These are phyloP conservation scores for Limnephilus lunatus DNA, from an alignment of 2,888 invertebrate genomes.

Conservation along the genomic window DNA sequence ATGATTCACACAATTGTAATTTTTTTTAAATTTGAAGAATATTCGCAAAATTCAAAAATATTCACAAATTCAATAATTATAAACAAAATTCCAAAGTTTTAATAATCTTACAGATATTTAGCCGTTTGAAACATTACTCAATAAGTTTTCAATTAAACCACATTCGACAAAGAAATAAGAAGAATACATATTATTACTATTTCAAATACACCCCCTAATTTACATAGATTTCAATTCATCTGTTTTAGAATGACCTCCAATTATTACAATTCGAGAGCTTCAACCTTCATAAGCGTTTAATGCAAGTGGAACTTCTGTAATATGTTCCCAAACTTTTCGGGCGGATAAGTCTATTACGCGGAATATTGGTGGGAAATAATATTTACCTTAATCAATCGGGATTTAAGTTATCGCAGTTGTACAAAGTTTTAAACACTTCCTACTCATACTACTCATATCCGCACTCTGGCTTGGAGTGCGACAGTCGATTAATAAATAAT, in stretches of 20 bases:
- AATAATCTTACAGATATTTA: not conserved
- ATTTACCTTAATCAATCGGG: conserved; percentile 2
- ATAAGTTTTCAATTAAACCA: too few relatives aligned
- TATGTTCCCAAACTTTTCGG: not conserved
- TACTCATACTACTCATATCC: not conserved
- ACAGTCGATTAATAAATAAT: not conserved
- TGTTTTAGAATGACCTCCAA: not conserved
- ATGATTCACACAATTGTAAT: too few relatives aligned
- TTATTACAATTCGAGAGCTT: not conserved
- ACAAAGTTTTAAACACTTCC: not conserved
- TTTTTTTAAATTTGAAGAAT: too few relatives aligned
- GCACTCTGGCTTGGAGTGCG: not conserved
- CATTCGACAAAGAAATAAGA: too few relatives aligned
- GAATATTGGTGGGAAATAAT: not conserved
- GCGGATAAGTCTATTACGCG: not conserved
- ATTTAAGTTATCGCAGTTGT: not conserved
- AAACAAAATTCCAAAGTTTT: not conserved
- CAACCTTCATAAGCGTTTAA: not conserved
- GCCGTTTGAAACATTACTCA: not conserved
- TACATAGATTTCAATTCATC: not conserved
- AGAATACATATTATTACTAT: not conserved
- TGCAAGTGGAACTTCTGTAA: not conserved
- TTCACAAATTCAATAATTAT: too few relatives aligned
- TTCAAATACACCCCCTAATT: not conserved
- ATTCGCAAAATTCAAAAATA: too few relatives aligned